phyloP scores from a whole-genome alignment of 1,140 invertebrate species.

The Panagrolaimus sp. region DNA sequence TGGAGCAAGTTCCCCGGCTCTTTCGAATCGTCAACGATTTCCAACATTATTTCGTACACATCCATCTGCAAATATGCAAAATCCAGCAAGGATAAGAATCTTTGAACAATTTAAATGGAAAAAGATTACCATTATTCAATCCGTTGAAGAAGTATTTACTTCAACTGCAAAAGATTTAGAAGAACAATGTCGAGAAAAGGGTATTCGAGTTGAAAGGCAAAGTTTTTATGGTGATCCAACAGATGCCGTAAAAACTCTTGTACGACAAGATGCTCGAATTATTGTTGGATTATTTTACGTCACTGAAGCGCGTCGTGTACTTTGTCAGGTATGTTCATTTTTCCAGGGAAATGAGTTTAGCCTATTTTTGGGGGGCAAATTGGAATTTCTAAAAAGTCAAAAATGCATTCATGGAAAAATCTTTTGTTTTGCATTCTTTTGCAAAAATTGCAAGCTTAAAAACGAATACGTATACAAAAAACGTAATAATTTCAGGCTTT shows the following conservation, averaged over 20 bases:
- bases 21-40: slow-evolving; percentile 93
- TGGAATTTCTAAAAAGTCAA: no score
- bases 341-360: neutral
- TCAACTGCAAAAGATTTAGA: slow-evolving; percentile 98
- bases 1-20: slow-evolving; percentile 90
- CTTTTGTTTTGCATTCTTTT: no score
- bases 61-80: slow-evolving; percentile 96
- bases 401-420: no score
- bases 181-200: slow-evolving; percentile 81
- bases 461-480: slow-evolving; percentile 1
- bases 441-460: neutral
- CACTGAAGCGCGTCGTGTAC: slow-evolving; percentile 83
- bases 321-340: slow-evolving; percentile 74
- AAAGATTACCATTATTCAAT: slow-evolving; percentile 88
- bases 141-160: slow-evolving; percentile 98
- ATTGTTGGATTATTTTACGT: slow-evolving; percentile 97
- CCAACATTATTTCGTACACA: slow-evolving; percentile 96
- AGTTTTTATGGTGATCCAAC: slow-evolving; percentile 92
- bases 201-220: slow-evolving; percentile 86
- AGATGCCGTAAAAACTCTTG: slow-evolving; percentile 80
- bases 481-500: slow-evolving; percentile 65
- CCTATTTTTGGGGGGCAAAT: no score
- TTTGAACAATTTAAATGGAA: slow-evolving; percentile 96
- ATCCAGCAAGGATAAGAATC: slow-evolving; percentile 77
- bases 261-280: slow-evolving; percentile 84